A percentile compares a stretch with the other conserved stretches of the same genome.
Conservation (phyloP, 2,888 invertebrate genomes). For the Gasteruption jaculator region DNA sequence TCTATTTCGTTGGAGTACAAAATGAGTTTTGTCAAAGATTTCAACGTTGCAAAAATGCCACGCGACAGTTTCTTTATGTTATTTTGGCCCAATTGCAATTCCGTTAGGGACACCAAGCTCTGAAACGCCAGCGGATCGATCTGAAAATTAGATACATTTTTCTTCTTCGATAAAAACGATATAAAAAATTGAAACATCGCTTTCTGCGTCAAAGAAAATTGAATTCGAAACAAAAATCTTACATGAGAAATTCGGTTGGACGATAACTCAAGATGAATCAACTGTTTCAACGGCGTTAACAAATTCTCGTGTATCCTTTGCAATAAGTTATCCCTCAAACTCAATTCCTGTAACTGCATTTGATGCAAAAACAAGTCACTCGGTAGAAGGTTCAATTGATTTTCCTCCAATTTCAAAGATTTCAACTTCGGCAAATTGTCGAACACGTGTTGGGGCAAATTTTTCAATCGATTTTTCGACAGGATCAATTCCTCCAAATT, state of each 20-base stretch:
- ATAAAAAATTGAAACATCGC: not conserved
- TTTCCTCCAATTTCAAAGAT: constrained; percentile 65
- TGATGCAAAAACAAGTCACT: constrained; percentile 59
- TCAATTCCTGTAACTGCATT: constrained; percentile 62
- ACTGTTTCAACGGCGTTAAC: constrained; percentile 55
- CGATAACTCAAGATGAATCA: constrained; percentile 64
- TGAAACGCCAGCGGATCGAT: constrained; percentile 36
- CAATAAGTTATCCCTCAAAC: constrained; percentile 66
- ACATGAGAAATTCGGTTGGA: constrained; percentile 63
- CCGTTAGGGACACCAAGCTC: constrained; percentile 51
- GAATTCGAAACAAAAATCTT: constrained; percentile 17
- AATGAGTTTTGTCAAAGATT: constrained; percentile 62
- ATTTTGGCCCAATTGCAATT: constrained; percentile 69
- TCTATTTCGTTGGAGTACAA: constrained; percentile 67
- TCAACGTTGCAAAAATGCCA: constrained; percentile 57
- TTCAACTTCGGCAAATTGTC: constrained; percentile 58
- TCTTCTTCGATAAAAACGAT: not conserved
- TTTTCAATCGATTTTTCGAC: constrained; percentile 62
- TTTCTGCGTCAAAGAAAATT: not conserved
- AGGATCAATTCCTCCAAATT: constrained; percentile 66
- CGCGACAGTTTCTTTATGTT: constrained; percentile 58
- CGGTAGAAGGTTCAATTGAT: constrained; percentile 59
- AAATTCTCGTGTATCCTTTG: constrained; percentile 58
- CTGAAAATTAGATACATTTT: constrained; percentile 23
- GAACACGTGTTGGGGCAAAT: constrained; percentile 60